A percentile compares a stretch with the other conserved stretches of the same genome.
These are phyloP conservation scores for Folsomia candida DNA, from an alignment of 2,888 invertebrate species.

Conservation along the genomic window DNA sequence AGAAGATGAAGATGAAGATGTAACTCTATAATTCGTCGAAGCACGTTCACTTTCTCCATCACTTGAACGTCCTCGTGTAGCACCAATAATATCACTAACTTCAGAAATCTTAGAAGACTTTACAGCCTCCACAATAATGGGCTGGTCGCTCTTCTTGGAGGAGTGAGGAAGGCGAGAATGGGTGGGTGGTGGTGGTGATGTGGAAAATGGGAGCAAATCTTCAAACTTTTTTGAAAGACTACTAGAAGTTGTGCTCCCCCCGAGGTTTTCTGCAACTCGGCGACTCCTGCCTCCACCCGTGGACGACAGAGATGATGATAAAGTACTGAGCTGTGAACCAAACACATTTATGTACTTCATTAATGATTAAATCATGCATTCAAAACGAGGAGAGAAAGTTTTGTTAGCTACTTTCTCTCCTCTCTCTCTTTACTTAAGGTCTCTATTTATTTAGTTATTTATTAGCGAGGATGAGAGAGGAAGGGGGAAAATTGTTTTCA, in stretches of 20 bases:
- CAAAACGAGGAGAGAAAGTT: not conserved
- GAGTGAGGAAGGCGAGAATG: not conserved
- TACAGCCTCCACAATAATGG: no score
- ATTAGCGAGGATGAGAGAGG: no score
- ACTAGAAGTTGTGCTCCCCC: not conserved
- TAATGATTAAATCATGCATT: not conserved
- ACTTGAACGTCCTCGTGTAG: not conserved
- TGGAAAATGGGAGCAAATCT: not conserved
- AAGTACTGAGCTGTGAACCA: no score
- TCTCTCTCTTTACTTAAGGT: no score
- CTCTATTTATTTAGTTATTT: not conserved
- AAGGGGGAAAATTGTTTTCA: no score
- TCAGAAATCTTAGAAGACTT: no score
- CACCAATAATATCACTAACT: not conserved
- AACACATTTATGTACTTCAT: constrained; percentile 1
- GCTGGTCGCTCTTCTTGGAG: not conserved
- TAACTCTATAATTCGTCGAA: not conserved
- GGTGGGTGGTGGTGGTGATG: not conserved
- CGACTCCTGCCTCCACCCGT: no score
- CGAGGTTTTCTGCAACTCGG: not conserved
- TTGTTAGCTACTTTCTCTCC: no score
- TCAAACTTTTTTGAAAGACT: not conserved
- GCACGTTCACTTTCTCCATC: not conserved
- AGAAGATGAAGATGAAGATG: not conserved
- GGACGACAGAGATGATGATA: no score